Conservation (phyloP, 1,140 invertebrate genomes). For the Hirudo medicinalis region DNA sequence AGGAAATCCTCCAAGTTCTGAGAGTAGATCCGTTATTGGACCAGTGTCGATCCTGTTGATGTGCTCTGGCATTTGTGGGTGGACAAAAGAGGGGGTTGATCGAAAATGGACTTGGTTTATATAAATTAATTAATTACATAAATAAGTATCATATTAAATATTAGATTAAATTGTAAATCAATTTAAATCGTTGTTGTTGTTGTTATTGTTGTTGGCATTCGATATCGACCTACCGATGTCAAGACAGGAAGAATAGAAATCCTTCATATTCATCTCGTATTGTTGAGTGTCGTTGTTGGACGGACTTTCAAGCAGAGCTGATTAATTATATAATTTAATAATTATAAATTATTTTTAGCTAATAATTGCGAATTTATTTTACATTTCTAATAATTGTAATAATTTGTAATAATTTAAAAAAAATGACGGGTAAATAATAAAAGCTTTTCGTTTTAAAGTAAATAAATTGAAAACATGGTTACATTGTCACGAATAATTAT, state of each 20-base stretch:
- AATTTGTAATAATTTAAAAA: too few relatives aligned
- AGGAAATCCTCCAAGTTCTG: background rate
- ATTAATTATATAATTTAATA: too few relatives aligned
- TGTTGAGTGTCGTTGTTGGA: slow-evolving; percentile 1
- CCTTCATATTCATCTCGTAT: background rate
- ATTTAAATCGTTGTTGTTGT: background rate
- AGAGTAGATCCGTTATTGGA: background rate
- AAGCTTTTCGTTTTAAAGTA: too few relatives aligned
- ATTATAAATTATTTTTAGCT: too few relatives aligned
- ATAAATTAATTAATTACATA: background rate
- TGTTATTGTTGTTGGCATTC: too few relatives aligned
- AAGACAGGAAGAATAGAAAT: background rate
- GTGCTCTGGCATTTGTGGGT: background rate
- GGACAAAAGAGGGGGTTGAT: too few relatives aligned
- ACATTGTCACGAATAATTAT: too few relatives aligned
- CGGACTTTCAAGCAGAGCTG: background rate
- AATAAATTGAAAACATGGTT: too few relatives aligned
- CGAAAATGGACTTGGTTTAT: too few relatives aligned
- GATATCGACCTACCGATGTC: background rate
- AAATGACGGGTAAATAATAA: too few relatives aligned
- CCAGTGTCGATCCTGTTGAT: background rate
- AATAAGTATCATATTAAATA: background rate
- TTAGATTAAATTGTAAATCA: background rate
- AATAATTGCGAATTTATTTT: too few relatives aligned
- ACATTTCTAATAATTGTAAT: too few relatives aligned